Base-by-base conservation (phyloP, 2,888 invertebrate species). In the Tenodera sinensis region DNA sequence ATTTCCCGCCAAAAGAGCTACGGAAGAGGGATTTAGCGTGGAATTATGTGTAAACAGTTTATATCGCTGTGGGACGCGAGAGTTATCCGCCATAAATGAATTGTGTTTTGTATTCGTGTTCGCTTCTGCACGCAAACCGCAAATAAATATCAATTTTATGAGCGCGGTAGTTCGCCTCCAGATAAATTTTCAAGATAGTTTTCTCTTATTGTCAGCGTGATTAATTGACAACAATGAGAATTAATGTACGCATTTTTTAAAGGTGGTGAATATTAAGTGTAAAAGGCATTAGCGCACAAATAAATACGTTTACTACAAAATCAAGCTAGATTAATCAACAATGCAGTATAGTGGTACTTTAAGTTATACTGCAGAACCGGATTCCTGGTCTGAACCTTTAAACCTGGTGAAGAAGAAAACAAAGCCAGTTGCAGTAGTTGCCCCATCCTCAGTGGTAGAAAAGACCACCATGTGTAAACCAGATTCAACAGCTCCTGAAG, bases 371-470 rank as follows among this genome's bases (percentile, higher is more conserved):
- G 83, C 86, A 88, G 90, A 90, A 82, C 87, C 88, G n/a, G 90
- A 90, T 30, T 28, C 88, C 8, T 88, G 89, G 87, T 89, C 83
- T 89, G 91, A 91, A 87, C 94, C 95, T 93, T 93, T 95, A 93
- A 95, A 95, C 93, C 93, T 94, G 92, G 94, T 94, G 91, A 94
- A 94, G 90, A 94, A 93, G 91, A 94, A 94, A 92, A 93, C 93
- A 92, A 92, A 92, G 90, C 94, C 94, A 87, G 94, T 95, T 89
- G 95, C 94, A 85, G 94, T 95, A 89, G 94, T 95, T 83, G 94
- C 94, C 28, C 95, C 95, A 81, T 94, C 93, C 25, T 92, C 93
- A 88, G 92, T 92, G 42, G 90, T 92, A 6, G 90, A 90, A 83
- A 87, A 82, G 28, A 87, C 81, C 81, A 28, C 28, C 30, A 83